Conservation (phyloP, 2,797 vertebrate genomes). For the Ispidina picta region DNA sequence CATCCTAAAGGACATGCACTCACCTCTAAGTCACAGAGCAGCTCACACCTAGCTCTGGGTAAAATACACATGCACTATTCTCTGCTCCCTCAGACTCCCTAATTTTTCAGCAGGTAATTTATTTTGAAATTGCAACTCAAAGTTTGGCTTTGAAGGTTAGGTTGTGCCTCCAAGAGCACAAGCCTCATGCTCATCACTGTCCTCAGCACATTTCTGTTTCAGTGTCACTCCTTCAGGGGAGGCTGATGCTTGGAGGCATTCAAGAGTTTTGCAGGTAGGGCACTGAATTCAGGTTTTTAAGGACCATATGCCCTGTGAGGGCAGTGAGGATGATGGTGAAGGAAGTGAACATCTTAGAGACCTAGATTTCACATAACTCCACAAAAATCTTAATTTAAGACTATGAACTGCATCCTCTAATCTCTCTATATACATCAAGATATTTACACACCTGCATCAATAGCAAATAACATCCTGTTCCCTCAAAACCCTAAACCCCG, state of each 20-base stretch:
- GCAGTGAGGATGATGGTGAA: neutral
- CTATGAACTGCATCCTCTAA: neutral
- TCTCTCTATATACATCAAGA: accelerated
- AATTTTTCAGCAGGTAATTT: neutral
- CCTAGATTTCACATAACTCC: neutral
- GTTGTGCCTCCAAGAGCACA: neutral
- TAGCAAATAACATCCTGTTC: neutral
- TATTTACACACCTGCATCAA: neutral
- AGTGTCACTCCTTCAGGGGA: neutral
- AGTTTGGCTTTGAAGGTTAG: neutral
- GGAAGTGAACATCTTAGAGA: neutral
- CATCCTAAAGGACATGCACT: neutral
- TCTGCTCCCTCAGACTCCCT: neutral
- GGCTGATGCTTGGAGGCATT: neutral
- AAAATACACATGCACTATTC: neutral
- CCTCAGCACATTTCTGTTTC: neutral
- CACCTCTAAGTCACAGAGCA: neutral
- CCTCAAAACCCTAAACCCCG: neutral
- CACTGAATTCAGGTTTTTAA: neutral
- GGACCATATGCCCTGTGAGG: neutral
- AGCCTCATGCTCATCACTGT: neutral
- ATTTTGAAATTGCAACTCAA: neutral
- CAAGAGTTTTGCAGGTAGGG: neutral
- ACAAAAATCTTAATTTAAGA: neutral
- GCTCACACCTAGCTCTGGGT: neutral